Evolutionary conservation across 2,888 invertebrate genomes (phyloP).

Genomic region (Rhimphoctona megacephalus): DNA sequence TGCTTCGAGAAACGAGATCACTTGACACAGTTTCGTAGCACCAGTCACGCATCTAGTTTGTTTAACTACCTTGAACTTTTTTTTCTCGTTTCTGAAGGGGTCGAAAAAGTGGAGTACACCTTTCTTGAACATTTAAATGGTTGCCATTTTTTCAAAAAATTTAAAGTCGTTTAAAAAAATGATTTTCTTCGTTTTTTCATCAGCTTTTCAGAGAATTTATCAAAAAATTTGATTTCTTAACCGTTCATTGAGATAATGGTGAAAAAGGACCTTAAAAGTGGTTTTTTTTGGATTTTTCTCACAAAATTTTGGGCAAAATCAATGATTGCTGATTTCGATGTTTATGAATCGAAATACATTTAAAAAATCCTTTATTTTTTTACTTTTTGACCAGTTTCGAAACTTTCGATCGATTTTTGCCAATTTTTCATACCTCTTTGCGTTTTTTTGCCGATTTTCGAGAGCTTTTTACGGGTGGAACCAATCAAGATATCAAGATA

Average conservation of each 20-base stretch:
- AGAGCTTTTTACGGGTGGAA: too few species aligned
- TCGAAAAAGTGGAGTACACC: conserved; percentile 9
- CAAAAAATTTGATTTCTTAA: neutral
- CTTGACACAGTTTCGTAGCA: conserved; percentile 59
- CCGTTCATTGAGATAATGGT: neutral
- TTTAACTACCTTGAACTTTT: conserved; percentile 42
- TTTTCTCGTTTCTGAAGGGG: conserved; percentile 29
- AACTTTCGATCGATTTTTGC: too few species aligned
- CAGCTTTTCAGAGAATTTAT: neutral
- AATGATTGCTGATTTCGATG: too few species aligned
- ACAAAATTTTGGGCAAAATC: too few species aligned
- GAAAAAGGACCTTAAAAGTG: neutral
- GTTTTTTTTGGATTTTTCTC: neutral
- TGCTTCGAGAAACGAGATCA: conserved; percentile 40
- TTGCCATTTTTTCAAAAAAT: neutral
- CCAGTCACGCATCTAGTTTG: conserved; percentile 37
- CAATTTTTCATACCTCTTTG: too few species aligned
- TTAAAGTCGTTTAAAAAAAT: neutral
- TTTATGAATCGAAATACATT: too few species aligned
- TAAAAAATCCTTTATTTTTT: too few species aligned
- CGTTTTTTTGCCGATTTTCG: too few species aligned
- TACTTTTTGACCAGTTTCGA: too few species aligned
- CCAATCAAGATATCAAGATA: too few species aligned
- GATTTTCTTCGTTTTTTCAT: neutral
- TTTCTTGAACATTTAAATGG: neutral